phyloP scores from a whole-genome alignment of 2,113 vertebrate species.

The Bucco capensis region DNA sequence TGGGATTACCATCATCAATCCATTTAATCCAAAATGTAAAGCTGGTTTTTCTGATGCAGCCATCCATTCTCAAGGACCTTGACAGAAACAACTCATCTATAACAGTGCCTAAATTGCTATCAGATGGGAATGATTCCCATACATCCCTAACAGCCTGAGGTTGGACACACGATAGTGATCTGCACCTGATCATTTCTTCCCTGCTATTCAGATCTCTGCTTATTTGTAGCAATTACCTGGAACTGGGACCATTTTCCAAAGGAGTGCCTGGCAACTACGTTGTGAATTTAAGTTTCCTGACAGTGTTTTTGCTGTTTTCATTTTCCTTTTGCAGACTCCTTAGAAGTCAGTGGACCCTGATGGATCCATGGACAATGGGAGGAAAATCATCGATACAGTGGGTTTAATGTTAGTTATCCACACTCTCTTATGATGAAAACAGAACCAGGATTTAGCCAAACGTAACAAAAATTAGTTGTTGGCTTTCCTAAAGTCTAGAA shows the following conservation, averaged over 20 bases:
- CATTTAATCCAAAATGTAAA: constrained; percentile 55
- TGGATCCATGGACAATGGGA: neutral
- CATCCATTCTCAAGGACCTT: constrained; percentile 48
- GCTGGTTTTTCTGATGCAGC: constrained; percentile 41
- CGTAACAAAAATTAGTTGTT: neutral
- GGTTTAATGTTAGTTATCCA: neutral
- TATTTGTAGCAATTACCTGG: neutral
- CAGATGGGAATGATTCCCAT: constrained; percentile 48
- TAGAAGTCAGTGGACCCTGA: neutral
- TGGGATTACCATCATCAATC: constrained; percentile 44
- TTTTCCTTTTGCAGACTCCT: neutral
- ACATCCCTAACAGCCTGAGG: constrained; percentile 5
- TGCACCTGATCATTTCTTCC: constrained; percentile 25
- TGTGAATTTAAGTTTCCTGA: neutral
- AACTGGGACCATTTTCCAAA: neutral
- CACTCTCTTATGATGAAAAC: neutral
- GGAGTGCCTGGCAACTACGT: neutral
- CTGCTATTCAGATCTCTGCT: neutral
- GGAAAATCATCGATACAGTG: neutral
- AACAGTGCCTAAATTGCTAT: constrained; percentile 45
- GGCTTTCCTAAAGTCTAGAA: neutral
- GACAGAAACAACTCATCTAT: constrained; percentile 50
- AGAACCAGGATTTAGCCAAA: neutral
- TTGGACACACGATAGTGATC: constrained; percentile 7
- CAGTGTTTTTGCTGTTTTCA: neutral